Evolutionary conservation across 2,888 invertebrate species (phyloP).

Genomic region (Pherbina coryleti): DNA sequence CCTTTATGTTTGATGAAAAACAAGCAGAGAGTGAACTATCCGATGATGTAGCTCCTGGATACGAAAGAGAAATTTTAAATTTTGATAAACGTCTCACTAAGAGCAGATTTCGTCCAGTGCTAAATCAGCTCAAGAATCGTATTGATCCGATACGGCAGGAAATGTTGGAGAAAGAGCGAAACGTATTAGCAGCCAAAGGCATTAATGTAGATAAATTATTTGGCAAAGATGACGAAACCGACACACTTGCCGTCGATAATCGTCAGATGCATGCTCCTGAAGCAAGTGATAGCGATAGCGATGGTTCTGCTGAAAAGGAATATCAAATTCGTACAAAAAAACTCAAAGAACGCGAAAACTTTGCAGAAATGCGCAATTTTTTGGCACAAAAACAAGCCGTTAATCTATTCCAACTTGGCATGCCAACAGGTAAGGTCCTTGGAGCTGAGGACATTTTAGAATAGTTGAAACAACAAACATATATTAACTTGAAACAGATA

Average conservation of each 20-base stretch:
- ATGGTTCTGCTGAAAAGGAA: conserved; percentile 59
- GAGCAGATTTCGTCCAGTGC: conserved; percentile 67
- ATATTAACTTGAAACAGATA: too few relatives aligned
- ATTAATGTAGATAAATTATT: conserved; percentile 67
- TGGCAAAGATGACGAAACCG: conserved; percentile 5
- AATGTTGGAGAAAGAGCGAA: conserved; percentile 66
- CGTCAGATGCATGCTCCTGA: conserved; percentile 40
- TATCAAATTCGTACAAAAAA: conserved; percentile 57
- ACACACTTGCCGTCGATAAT: conserved; percentile 1
- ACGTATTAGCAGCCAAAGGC: conserved; percentile 65
- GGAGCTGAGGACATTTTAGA: conserved; percentile 63
- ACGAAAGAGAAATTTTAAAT: conserved; percentile 63
- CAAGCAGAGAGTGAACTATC: conserved; percentile 52
- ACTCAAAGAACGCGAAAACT: conserved; percentile 63
- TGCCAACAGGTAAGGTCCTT: conserved; percentile 46
- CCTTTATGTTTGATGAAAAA: conserved; percentile 65
- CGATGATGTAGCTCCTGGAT: conserved; percentile 42
- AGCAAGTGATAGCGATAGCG: conserved; percentile 50
- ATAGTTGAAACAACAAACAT: not conserved
- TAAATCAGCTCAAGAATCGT: conserved; percentile 66
- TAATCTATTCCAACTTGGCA: conserved; percentile 61
- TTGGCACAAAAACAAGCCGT: conserved; percentile 66
- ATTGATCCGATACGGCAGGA: conserved; percentile 68
- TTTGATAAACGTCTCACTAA: conserved; percentile 67
- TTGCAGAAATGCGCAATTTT: conserved; percentile 68